Percentiles rank a stretch among this genome's conserved stretches.
Conservation (phyloP, 2,113 vertebrate species). For the Elgaria multicarinata region DNA sequence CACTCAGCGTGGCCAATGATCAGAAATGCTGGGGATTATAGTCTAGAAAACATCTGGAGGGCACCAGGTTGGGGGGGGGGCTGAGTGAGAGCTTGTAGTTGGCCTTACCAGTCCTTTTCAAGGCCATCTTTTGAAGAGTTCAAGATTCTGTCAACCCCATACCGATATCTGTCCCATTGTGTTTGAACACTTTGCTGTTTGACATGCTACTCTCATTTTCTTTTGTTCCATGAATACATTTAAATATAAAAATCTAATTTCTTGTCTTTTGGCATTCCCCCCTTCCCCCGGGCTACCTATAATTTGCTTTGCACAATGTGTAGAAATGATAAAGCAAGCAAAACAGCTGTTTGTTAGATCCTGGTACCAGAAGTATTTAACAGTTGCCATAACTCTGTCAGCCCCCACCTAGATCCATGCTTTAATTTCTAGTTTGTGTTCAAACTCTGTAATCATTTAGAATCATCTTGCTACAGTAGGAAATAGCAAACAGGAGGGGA, state of each 20-base stretch:
- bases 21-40: too few species aligned
- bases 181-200: neutral
- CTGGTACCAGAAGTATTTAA: neutral
- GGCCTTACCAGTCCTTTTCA: neutral
- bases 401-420: slow-evolving; percentile 1
- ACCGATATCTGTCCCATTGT: neutral
- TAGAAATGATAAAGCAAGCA: neutral
- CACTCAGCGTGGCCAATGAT: too few species aligned
- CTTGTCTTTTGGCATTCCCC: neutral
- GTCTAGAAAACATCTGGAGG: too few species aligned
- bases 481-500: slow-evolving; percentile 47
- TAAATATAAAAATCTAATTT: neutral
- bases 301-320: neutral
- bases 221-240: neutral
- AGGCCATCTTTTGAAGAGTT: neutral
- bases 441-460: slow-evolving; percentile 31
- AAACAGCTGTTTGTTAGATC: neutral
- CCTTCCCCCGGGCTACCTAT: neutral
- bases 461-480: slow-evolving; percentile 53
- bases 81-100: neutral
- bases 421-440: slow-evolving; percentile 28
- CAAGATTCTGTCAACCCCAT: neutral
- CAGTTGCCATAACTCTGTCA: neutral
- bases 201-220: neutral
- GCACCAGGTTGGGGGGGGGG: too few species aligned